These are phyloP conservation scores for Uromys caudimaculatus DNA, from an alignment of 2,797 vertebrate genomes.

Conservation along the genomic window DNA sequence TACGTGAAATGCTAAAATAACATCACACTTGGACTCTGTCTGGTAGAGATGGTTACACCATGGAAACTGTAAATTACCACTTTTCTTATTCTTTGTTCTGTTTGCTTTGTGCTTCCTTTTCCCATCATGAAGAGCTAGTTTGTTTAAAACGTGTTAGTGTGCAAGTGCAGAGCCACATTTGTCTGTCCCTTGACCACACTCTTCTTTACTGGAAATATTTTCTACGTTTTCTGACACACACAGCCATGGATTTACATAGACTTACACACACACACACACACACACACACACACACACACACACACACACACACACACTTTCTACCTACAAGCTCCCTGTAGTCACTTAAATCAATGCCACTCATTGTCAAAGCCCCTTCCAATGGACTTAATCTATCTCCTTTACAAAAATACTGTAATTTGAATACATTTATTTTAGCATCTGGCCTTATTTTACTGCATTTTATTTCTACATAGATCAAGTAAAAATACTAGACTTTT, in stretches of 20 bases:
- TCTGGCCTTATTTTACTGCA: not conserved
- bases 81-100: not conserved
- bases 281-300: not conserved
- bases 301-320: too few relatives aligned
- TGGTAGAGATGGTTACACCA: not conserved
- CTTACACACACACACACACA: not conserved
- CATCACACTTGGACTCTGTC: not conserved
- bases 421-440: not conserved
- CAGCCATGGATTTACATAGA: not conserved
- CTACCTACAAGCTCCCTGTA: not conserved
- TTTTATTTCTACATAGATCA: not conserved
- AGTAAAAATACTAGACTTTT: conserved; percentile 5
- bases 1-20: not conserved
- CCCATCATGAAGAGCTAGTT: not conserved
- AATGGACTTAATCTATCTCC: not conserved
- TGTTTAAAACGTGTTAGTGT: not conserved
- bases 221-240: not conserved
- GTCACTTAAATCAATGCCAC: not conserved
- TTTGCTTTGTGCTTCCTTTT: not conserved
- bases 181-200: not conserved
- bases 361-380: not conserved
- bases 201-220: not conserved
- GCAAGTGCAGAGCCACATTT: not conserved
- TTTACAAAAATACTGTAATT: not conserved
- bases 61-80: not conserved